phyloP scores from a whole-genome alignment of 35 echinoderm and acorn worm species.

The Hemicentrotus pulcherrimus region DNA sequence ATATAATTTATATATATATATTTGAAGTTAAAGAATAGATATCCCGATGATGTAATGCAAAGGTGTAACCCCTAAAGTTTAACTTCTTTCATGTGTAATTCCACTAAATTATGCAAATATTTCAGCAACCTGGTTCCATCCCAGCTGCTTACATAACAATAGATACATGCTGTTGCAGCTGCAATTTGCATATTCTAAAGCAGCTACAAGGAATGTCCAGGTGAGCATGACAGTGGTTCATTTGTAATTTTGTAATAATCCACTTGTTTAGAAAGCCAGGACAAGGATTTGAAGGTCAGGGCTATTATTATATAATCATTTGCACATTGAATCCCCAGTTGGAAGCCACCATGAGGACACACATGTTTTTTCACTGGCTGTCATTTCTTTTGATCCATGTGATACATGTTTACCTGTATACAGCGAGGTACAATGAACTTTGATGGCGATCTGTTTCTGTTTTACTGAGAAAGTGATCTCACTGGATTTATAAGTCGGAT shows the following conservation, averaged over 20 bases:
- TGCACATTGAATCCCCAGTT: not conserved
- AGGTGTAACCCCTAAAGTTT: too few relatives aligned
- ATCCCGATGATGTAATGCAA: too few relatives aligned
- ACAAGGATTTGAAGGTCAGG: not conserved
- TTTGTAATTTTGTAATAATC: not conserved
- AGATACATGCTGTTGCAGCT: not conserved
- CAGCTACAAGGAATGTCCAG: not conserved
- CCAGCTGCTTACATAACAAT: not conserved
- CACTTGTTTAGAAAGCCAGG: not conserved
- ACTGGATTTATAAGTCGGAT: too few relatives aligned
- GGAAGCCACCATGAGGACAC: not conserved
- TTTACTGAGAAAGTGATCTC: too few relatives aligned
- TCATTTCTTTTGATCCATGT: not conserved
- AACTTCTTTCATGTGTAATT: too few relatives aligned
- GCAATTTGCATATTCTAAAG: not conserved
- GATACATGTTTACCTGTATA: not conserved
- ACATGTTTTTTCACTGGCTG: not conserved
- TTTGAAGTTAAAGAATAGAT: too few relatives aligned
- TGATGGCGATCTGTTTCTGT: too few relatives aligned
- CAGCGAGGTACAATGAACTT: too few relatives aligned
- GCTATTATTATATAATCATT: not conserved
- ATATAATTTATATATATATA: too few relatives aligned
- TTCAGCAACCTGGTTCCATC: not conserved
- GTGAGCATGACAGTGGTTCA: not conserved
- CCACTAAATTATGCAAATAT: not conserved